These are phyloP conservation scores for Aptenodytes forsteri DNA, from an alignment of 2,113 vertebrate species.

Conservation along the genomic window DNA sequence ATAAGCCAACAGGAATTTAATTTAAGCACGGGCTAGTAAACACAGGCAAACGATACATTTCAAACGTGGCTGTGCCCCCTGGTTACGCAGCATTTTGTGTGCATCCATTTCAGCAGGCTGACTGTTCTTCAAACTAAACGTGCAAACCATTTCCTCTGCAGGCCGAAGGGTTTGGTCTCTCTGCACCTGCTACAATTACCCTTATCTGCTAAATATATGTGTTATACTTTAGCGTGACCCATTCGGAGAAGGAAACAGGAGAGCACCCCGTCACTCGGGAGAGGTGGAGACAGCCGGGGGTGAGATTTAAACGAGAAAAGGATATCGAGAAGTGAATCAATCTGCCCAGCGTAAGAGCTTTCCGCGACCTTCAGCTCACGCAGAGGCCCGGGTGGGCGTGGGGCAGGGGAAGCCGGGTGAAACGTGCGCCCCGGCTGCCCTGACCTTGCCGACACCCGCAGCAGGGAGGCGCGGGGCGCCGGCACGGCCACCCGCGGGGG, in stretches of 20 bases:
- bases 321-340: background rate
- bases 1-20: background rate
- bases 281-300: background rate
- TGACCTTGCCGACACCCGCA: background rate
- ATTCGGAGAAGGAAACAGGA: background rate
- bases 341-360: background rate
- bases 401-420: background rate
- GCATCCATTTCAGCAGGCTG: background rate
- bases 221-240: background rate
- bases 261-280: rapidly evolving
- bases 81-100: rapidly evolving
- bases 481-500: background rate
- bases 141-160: background rate
- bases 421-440: background rate
- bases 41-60: background rate
- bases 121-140: background rate
- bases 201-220: background rate
- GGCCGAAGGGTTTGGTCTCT: background rate
- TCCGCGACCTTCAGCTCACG: background rate
- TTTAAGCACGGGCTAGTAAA: background rate
- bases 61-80: rapidly evolving
- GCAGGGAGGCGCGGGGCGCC: background rate
- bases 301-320: background rate
- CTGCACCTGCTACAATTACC: background rate
- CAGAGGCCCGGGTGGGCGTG: background rate